Percentiles rank a stretch among this genome's conserved stretches.
Conservation (phyloP, 64 coral and sea anemone genomes). For the Platygyra sinensis region DNA sequence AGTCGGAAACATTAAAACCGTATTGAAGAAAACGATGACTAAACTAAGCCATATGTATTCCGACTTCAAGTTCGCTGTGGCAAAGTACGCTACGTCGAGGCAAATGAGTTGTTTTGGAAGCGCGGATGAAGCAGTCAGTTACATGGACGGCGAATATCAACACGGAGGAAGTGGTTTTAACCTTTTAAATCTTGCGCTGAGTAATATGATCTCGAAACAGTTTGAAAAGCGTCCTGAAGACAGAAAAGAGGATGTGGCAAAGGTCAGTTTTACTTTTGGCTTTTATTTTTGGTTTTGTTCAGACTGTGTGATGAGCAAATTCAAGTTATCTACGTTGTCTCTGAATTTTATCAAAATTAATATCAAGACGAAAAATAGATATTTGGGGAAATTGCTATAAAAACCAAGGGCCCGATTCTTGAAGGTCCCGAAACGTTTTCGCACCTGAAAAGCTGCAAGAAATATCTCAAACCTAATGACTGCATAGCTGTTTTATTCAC, state of each 20-base stretch:
- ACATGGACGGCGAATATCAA: not conserved
- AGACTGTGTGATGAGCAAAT: not conserved
- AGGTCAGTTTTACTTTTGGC: not conserved
- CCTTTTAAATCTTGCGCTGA: not conserved
- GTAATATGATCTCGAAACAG: not conserved
- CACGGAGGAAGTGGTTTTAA: not conserved
- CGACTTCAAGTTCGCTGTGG: constrained; percentile 6
- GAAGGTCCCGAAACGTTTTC: no score
- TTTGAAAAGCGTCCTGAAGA: not conserved
- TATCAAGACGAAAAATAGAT: no score
- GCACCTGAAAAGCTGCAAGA: no score
- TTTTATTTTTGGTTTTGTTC: not conserved
- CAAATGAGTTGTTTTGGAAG: not conserved
- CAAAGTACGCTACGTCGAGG: not conserved
- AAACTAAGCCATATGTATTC: not conserved
- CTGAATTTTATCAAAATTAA: no score
- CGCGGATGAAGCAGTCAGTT: not conserved
- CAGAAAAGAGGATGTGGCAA: not conserved
- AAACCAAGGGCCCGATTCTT: no score
- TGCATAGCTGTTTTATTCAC: no score
- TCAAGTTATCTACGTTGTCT: not conserved
- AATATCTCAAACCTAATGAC: no score
- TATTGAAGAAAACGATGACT: not conserved
- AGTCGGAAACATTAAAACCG: not conserved
- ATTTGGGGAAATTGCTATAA: no score